Evolutionary conservation across 1,140 invertebrate genomes (phyloP).

Genomic region (Leptopilina clavipes): DNA sequence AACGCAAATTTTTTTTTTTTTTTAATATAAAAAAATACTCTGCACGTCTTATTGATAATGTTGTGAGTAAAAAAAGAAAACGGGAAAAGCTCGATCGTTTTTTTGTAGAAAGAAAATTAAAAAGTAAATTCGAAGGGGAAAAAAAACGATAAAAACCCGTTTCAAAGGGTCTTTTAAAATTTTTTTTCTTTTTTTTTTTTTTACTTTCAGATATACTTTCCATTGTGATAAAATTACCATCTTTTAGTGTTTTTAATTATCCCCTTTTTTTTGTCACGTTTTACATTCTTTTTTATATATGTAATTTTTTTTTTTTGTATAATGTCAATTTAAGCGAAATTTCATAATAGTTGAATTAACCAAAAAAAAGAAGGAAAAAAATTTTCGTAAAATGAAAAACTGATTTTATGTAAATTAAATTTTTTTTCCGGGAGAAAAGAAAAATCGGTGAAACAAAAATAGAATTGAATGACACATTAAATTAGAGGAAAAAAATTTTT

Average conservation of each 20-base stretch:
- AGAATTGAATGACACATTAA: not conserved
- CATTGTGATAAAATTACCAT: constrained; percentile 21
- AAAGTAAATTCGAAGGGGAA: not conserved
- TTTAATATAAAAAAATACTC: not conserved
- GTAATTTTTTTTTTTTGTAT: not conserved
- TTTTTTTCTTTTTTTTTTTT: not conserved
- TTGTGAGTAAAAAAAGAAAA: not conserved
- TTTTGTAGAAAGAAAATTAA: not conserved
- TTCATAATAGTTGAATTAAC: not conserved
- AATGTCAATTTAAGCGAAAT: not conserved
- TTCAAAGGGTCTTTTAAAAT: not conserved
- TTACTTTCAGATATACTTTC: not conserved
- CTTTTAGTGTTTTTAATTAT: not conserved
- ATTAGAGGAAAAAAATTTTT: not conserved
- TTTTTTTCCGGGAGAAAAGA: not conserved
- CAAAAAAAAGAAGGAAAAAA: no score
- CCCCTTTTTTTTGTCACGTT: not conserved
- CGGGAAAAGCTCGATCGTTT: not conserved
- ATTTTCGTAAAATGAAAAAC: not conserved
- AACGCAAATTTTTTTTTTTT: constrained; percentile 29
- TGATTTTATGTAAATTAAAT: not conserved
- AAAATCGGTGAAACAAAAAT: not conserved
- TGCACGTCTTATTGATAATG: constrained; percentile 1
- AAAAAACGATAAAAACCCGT: not conserved
- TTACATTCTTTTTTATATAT: constrained; percentile 15